Evolutionary conservation across 2,113 vertebrate genomes (phyloP).

Genomic region (Damaliscus lunatus): DNA sequence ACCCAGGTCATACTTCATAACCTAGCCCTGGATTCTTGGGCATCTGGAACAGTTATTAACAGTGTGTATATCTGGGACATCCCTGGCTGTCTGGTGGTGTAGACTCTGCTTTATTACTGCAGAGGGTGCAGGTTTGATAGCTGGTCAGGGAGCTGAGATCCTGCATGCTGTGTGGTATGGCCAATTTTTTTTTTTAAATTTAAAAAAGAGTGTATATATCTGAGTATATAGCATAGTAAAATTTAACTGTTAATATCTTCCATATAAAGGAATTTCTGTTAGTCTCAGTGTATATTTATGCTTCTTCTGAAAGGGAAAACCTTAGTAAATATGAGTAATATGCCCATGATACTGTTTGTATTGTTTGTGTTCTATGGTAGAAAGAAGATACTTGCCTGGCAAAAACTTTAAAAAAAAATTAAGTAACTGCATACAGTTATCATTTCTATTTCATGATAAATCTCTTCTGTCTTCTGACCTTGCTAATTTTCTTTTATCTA

Average conservation of each 20-base stretch:
- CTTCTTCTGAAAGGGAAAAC: not conserved
- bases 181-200: not conserved
- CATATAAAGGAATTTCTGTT: not conserved
- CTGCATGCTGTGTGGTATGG: not conserved
- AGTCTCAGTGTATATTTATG: not conserved
- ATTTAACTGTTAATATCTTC: not conserved
- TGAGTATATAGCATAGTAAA: not conserved
- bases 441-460: conserved; percentile 17
- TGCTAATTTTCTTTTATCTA: conserved; percentile 8
- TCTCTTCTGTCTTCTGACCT: conserved; percentile 12
- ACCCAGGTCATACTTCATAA: not conserved
- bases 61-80: not conserved
- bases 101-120: not conserved
- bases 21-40: not conserved
- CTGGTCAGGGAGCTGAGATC: not conserved
- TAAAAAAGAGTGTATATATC: not conserved
- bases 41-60: not conserved
- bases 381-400: not conserved
- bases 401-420: not conserved
- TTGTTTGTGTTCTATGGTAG: not conserved
- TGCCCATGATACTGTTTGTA: not conserved
- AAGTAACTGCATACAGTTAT: not conserved
- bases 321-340: not conserved
- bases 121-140: not conserved
- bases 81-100: not conserved